Evolutionary conservation across 30 jellyfish, hydroid and myxozoan species (phyloP).

Genomic region (Turritopsis rubra): DNA sequence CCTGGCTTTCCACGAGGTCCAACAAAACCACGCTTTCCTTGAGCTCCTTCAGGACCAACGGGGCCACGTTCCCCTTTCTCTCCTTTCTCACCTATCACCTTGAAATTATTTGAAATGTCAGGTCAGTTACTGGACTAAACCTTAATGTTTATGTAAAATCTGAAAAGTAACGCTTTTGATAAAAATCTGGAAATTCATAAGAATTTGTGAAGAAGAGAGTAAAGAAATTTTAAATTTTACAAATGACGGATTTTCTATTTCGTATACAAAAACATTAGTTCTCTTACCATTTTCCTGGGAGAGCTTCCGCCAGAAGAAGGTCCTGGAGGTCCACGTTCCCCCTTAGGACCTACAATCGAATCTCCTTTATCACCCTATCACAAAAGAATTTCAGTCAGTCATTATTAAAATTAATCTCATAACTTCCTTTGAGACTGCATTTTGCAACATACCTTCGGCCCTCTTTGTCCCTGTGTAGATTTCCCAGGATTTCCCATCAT

Average conservation of each 20-base stretch:
- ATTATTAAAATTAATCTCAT: no score
- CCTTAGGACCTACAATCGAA: neutral
- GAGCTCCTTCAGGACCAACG: neutral
- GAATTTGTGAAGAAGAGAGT: neutral
- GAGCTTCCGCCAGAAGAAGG: neutral
- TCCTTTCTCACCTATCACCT: neutral
- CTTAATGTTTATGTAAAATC: no score
- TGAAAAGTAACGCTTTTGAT: no score
- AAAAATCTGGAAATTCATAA: neutral
- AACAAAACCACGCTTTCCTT: neutral
- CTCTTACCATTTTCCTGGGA: neutral
- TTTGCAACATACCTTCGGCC: neutral
- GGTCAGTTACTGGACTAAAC: no score
- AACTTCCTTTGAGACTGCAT: neutral
- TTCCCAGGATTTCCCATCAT: neutral
- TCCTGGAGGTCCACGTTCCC: slow-evolving; percentile 12
- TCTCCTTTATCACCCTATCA: slow-evolving; percentile 16
- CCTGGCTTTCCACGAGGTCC: neutral
- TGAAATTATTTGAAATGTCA: neutral
- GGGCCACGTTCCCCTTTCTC: slow-evolving; percentile 14
- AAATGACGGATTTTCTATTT: no score
- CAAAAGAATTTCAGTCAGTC: neutral
- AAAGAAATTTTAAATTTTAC: no score
- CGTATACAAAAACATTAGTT: no score
- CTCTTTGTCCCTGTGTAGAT: neutral